These are phyloP conservation scores for Excalfactoria chinensis DNA, from an alignment of 2,113 vertebrate species.

Conservation along the genomic window DNA sequence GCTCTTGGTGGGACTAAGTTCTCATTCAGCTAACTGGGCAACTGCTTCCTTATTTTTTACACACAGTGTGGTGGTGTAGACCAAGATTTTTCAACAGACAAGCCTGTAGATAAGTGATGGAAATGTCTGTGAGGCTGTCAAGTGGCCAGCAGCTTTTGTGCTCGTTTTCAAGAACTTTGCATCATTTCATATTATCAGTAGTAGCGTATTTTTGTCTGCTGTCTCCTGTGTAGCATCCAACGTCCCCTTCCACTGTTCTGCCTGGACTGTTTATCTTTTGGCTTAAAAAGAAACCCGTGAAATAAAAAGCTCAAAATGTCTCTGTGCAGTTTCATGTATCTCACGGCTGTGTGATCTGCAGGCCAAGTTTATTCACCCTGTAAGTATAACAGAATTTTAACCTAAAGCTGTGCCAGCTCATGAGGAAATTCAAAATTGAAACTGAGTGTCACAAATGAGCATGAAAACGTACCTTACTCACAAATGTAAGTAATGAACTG, in stretches of 20 bases:
- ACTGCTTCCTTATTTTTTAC: neutral
- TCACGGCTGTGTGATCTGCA: neutral
- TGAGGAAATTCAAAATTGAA: neutral
- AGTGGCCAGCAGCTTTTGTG: neutral
- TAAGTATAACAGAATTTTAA: neutral
- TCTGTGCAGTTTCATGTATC: neutral
- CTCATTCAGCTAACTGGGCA: neutral
- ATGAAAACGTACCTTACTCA: neutral
- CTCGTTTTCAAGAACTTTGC: neutral
- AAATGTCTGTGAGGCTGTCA: neutral
- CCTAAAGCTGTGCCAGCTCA: neutral
- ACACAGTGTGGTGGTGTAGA: neutral
- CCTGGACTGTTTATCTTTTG: neutral
- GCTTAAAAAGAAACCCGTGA: neutral
- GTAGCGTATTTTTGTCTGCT: too few species aligned
- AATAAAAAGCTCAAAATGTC: neutral
- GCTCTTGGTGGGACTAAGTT: neutral
- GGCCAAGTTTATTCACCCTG: neutral
- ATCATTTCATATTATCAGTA: neutral
- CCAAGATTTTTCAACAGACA: neutral
- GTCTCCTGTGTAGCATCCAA: neutral
- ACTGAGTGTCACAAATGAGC: neutral
- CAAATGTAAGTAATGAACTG: rapidly evolving
- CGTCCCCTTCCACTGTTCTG: neutral
- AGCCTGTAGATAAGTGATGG: neutral